Percentiles rank a stretch among this genome's conserved stretches.
These are phyloP conservation scores for Theristicus caerulescens DNA, from an alignment of 2,113 vertebrate genomes.

Conservation along the genomic window DNA sequence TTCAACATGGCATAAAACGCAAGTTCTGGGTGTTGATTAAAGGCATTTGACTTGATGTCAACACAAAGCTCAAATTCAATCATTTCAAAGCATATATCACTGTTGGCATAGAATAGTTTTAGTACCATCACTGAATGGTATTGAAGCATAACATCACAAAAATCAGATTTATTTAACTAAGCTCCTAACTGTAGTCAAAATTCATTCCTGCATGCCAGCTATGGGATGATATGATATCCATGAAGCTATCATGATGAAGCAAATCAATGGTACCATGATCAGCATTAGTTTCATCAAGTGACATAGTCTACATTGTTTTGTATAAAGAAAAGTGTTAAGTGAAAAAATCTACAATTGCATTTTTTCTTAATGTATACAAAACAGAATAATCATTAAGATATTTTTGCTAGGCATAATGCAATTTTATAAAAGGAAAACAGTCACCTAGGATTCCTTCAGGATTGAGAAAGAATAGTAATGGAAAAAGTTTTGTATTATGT, in stretches of 20 bases:
- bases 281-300: not conserved
- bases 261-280: not conserved
- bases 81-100: not conserved
- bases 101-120: not conserved
- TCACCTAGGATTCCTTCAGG: not conserved
- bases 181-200: not conserved
- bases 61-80: not conserved
- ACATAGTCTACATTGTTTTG: not conserved
- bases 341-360: not conserved
- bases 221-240: not conserved
- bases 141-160: not conserved
- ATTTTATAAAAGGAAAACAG: not conserved
- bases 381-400: not conserved
- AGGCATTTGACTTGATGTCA: not conserved
- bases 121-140: not conserved
- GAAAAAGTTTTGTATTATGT: not conserved
- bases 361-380: not conserved
- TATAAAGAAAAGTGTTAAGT: not conserved
- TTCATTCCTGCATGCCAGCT: not conserved
- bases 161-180: not conserved
- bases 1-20: not conserved
- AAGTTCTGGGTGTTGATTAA: not conserved
- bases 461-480: not conserved
- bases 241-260: not conserved
- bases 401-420: not conserved